Evolutionary conservation across 2,888 invertebrate genomes (phyloP).

Genomic region (Ellobium chinense): DNA sequence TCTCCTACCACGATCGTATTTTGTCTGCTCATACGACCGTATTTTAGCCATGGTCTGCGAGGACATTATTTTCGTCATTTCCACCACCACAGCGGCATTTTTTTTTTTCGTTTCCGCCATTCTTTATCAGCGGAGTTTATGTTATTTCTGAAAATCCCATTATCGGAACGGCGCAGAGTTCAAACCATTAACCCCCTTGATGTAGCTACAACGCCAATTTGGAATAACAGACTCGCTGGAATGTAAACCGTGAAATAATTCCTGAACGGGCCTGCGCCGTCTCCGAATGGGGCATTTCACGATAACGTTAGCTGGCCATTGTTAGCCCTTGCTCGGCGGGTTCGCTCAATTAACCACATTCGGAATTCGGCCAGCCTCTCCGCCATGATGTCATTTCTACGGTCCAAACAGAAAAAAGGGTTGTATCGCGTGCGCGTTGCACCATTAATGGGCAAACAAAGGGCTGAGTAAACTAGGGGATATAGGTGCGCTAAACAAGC

Average conservation of each 20-base stretch:
- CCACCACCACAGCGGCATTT: neutral
- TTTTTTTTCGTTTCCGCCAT: neutral
- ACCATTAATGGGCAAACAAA: neutral
- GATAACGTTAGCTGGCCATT: neutral
- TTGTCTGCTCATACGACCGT: too few species aligned
- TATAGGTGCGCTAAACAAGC: too few species aligned
- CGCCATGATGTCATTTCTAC: neutral
- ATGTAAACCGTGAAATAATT: slow-evolving; percentile 16
- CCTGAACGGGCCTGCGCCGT: slow-evolving; percentile 14
- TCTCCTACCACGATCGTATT: too few species aligned
- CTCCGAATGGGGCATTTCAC: neutral
- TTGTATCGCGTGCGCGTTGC: neutral
- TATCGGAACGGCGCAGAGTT: slow-evolving; percentile 21
- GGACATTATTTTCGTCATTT: neutral
- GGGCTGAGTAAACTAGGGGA: too few species aligned
- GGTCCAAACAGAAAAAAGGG: neutral
- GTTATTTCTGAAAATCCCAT: slow-evolving; percentile 32
- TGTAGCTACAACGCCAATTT: slow-evolving; percentile 8
- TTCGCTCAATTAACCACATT: neutral
- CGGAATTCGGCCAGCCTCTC: neutral
- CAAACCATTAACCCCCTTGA: slow-evolving; percentile 29
- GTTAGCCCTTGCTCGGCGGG: neutral
- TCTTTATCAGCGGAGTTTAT: neutral
- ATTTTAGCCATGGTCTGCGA: too few species aligned
- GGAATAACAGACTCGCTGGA: slow-evolving; percentile 8